Conservation (phyloP, 2,797 vertebrate genomes). For the Podarcis lilfordi region DNA sequence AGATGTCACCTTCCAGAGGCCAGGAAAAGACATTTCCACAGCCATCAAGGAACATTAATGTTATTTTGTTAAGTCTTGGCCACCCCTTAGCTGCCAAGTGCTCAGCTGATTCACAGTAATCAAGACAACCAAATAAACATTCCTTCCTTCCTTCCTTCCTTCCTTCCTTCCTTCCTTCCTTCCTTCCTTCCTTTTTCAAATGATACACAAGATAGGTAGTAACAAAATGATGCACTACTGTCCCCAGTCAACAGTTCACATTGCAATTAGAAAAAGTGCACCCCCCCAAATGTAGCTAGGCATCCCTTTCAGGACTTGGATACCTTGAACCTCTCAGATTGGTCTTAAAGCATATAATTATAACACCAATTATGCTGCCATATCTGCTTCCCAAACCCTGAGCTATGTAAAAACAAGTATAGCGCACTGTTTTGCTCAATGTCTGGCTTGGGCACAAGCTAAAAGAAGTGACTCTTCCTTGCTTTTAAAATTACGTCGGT, state of each 20-base stretch:
- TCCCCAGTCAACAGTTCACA: not conserved
- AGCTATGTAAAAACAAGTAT: conserved; percentile 39
- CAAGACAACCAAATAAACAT: not conserved
- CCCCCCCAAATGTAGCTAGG: conserved; percentile 1
- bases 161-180: not conserved
- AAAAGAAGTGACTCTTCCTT: conserved; percentile 47
- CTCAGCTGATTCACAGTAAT: not conserved
- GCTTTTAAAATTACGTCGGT: conserved; percentile 39
- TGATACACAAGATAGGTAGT: not conserved
- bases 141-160: not conserved
- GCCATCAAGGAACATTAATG: not conserved
- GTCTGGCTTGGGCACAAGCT: conserved; percentile 41
- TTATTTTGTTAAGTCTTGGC: too few relatives aligned
- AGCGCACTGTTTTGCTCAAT: conserved; percentile 35
- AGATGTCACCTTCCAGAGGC: not conserved
- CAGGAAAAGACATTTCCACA: not conserved
- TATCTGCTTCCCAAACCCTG: conserved; percentile 48
- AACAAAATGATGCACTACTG: not conserved
- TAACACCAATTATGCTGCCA: conserved; percentile 51
- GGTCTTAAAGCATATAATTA: conserved; percentile 46
- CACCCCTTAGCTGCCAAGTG: not conserved
- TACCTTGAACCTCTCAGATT: conserved; percentile 49
- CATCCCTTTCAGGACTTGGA: conserved; percentile 30
- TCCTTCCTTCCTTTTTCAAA: not conserved
- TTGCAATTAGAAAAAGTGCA: not conserved